Evolutionary conservation across 2,888 invertebrate genomes (phyloP).

Genomic region (Drosophila nigricruria): DNA sequence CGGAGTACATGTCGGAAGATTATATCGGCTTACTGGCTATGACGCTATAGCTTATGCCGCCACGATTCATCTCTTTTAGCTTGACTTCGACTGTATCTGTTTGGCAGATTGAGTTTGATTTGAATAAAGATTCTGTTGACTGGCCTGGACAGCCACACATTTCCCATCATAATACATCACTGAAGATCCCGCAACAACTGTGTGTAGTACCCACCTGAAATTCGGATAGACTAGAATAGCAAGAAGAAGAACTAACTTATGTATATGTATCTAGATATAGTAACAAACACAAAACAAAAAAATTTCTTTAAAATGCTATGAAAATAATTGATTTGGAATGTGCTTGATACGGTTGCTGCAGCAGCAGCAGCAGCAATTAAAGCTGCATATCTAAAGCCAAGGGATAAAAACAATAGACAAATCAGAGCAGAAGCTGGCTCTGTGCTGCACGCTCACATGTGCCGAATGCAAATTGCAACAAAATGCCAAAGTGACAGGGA

Average conservation of each 20-base stretch:
- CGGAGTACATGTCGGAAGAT: no score
- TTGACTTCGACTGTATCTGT: no score
- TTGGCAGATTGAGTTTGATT: no score
- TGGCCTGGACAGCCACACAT: no score
- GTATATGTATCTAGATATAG: background rate
- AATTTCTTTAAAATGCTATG: background rate
- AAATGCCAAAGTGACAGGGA: constrained; percentile 19
- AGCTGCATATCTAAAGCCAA: constrained; percentile 1
- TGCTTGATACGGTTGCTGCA: background rate
- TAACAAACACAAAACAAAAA: background rate
- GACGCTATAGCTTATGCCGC: background rate
- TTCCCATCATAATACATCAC: no score
- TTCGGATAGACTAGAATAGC: no score
- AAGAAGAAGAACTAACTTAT: no score
- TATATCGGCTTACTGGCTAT: no score
- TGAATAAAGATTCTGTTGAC: no score
- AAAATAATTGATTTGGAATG: constrained; percentile 5
- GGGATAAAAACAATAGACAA: constrained; percentile 2
- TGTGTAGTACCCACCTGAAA: background rate
- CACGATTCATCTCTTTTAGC: background rate
- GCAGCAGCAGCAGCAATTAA: constrained; percentile 29
- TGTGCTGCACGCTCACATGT: background rate
- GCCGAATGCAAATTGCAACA: constrained; percentile 34
- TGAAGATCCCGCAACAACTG: background rate
- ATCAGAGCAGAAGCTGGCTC: constrained; percentile 1